These are phyloP conservation scores for Oscarella lobularis DNA, from an alignment of 37 sponge, comb jelly and placozoan species.

Conservation along the genomic window DNA sequence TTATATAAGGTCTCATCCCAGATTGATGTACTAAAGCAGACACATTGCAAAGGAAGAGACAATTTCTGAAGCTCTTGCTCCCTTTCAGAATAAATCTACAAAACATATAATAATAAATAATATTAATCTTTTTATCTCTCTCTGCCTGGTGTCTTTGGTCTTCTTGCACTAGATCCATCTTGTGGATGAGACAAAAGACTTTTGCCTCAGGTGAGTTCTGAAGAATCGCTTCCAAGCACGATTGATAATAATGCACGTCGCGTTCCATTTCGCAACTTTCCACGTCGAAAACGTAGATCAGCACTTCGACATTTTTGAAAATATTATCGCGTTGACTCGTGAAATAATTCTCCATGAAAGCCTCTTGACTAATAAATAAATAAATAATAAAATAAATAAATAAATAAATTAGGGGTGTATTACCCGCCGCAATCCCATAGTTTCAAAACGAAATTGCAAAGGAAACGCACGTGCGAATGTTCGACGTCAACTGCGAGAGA, in stretches of 20 bases:
- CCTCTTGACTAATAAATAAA: no score
- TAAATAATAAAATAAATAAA: no score
- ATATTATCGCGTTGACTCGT: constrained; percentile 93
- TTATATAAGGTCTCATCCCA: constrained; percentile 99
- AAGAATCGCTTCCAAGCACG: constrained; percentile 89
- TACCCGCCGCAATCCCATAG: constrained; percentile 99
- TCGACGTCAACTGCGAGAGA: constrained; percentile 93
- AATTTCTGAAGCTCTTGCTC: constrained; percentile 75
- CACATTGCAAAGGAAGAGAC: constrained; percentile 74
- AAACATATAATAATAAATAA: not conserved
- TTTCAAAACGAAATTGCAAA: constrained; percentile 94
- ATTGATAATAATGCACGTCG: constrained; percentile 96
- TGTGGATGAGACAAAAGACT: constrained; percentile 92
- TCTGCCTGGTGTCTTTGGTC: constrained; percentile 75
- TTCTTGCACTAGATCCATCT: constrained; percentile 97
- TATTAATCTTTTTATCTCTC: no score
- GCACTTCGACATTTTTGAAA: constrained; percentile 91
- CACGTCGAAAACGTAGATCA: constrained; percentile 97
- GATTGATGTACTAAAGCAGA: constrained; percentile 90
- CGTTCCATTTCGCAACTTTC: constrained; percentile 94
- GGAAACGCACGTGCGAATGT: constrained; percentile 96
- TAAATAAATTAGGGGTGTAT: no score
- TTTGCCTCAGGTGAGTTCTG: constrained; percentile 90
- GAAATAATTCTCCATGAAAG: constrained; percentile 95
- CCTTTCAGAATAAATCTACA: constrained; percentile 69